Evolutionary conservation across 2,888 invertebrate species (phyloP), one percentile per base, ranked within the genome.

Genomic region (Strigamia maritima): DNA sequence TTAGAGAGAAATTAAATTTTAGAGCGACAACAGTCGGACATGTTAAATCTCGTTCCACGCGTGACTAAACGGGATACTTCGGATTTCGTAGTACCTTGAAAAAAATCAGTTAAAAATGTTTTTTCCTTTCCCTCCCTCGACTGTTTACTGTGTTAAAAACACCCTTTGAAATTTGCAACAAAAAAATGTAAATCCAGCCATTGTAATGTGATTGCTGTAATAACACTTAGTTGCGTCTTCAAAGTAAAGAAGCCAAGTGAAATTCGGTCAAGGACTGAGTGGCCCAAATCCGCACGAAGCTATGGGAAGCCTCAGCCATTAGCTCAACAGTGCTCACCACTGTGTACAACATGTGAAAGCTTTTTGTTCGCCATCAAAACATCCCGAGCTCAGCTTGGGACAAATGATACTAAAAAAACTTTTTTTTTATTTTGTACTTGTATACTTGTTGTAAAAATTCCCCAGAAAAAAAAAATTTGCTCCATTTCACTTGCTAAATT

Each of bases 221-320:
- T 65, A 65, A 65, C 60, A 65, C 60, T 65, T 65, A 65, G 60
- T 65, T 44, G 60, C 12, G 60, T 65, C 60, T 65, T 65, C 60
- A 22, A 65, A 65, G 60, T 65, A 65, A 24, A 65, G 22, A 65
- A 24, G 60, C 60, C 8, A 65, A 35, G 60, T 65, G 60, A 65
- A 65, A 65, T 65, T 65, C 60, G 60, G 60, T 65, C 60, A 65
- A 65, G 60, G 60, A 65, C 60, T 65, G 60, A 65, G 22, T 65
- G 60, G 60, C 60, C 60, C 60, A 65, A 65, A 65, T 65, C 60
- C 60, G 22, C 60, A 22, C 12, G 1, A 24, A 65, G 60, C 60
- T 24, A 65, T 65, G 24, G 60, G 24, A 22, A 24, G 60, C 60
- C 60, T 65, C 60, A 65, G 22, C 60, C 60, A 65, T 65, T 24